A percentile compares a stretch with the other conserved stretches of the same genome.
phyloP scores from a whole-genome alignment of 2,888 invertebrate genomes.

The Calliopum simillimum region DNA sequence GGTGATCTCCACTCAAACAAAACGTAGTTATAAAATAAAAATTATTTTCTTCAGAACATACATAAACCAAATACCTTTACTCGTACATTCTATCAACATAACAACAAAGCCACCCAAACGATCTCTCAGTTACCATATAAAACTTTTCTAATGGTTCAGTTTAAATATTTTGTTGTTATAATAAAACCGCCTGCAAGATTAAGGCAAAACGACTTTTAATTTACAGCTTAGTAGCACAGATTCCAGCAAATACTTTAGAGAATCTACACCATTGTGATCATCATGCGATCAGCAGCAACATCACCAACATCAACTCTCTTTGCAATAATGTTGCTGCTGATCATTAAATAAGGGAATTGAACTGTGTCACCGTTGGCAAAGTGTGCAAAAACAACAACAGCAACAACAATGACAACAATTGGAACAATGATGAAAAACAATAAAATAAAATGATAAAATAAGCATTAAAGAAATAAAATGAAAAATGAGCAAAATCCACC shows the following conservation, averaged over 20 bases:
- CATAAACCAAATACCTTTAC: too few relatives aligned
- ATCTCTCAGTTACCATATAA: too few relatives aligned
- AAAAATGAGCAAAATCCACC: background rate
- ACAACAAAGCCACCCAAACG: too few relatives aligned
- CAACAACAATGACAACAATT: background rate
- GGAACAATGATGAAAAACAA: background rate
- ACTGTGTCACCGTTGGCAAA: constrained; percentile 30
- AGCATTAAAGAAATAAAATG: too few relatives aligned
- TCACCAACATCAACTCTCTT: background rate
- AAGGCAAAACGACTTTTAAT: constrained; percentile 16
- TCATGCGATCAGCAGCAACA: background rate
- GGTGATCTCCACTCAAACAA: too few relatives aligned
- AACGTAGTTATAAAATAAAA: too few relatives aligned
- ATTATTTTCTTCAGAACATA: too few relatives aligned
- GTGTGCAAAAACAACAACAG: background rate
- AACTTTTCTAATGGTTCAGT: too few relatives aligned
- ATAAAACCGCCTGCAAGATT: background rate
- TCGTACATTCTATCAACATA: too few relatives aligned
- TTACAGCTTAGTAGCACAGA: constrained; percentile 27
- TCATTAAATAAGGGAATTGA: constrained; percentile 33
- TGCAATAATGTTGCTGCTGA: background rate
- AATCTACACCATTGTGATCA: background rate
- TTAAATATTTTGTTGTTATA: too few relatives aligned
- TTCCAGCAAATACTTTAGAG: background rate
- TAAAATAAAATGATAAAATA: too few relatives aligned